Evolutionary conservation across 2,113 vertebrate genomes (phyloP), one percentile per base, ranked within the genome.

Genomic region (Zapornia atra): DNA sequence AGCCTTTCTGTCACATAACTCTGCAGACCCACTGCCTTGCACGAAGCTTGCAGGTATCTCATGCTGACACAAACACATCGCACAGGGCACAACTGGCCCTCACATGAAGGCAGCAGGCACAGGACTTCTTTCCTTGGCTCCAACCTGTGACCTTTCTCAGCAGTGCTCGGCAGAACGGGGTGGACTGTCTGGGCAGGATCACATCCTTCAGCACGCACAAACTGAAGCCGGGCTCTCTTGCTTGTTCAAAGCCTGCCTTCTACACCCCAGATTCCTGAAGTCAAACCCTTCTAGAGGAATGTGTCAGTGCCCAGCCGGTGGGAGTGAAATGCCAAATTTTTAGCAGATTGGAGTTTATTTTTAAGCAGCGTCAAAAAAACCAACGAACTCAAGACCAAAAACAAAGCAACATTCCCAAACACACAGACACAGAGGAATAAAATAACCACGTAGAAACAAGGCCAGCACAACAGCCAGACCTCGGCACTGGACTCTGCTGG

Each of bases 321-420:
- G 94, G 88, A 95, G 86, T 91, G 46, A 94, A 89, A 96, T 92
- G 81, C 77, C 91, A 92, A 89, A 69, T 94, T 84, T 87, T 79
- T 53, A 94, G 92, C 96, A 96, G 94, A 95, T 87, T 88, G 50
- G 77, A 86, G 77, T 89, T 96, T 95, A 96, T 96, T 96, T 95
- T 96, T 92, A 94, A 92, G 66, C 50, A 28, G 20, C 6, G 29
- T 42, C 10, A 78, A 82, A 88, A 89, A 85, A 92, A 72, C 1
- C 0, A 72, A 1, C 0, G 2, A 48, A 48, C 2, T 20, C 48
- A 48, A 48, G 48, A 68, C 46, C 65, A 33, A 86, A 92, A 97
- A 29, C 86, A 87, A 96, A 95, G 91, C 86, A 92, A 64, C 34
- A 61, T 88, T 34, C 63, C 42, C 9, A 2, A 68, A 93, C 26